phyloP scores from a whole-genome alignment of 2,797 vertebrate species.

The Aulostomus chinensis region DNA sequence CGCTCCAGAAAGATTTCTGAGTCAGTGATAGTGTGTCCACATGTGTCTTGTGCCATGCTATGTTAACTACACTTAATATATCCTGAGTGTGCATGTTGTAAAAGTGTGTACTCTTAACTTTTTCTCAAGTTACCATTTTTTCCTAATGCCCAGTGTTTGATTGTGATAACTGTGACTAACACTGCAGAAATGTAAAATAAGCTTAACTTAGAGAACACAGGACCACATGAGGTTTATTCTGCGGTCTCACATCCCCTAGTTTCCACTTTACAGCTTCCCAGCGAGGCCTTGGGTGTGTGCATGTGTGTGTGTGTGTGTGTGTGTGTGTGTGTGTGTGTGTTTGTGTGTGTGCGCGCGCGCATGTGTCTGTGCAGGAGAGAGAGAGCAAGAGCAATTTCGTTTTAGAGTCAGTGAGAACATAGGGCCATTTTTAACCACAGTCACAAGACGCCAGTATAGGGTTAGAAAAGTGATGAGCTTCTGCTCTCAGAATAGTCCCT shows the following conservation, averaged over 20 bases:
- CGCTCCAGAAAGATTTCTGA: slow-evolving; percentile 4
- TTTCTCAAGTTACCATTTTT: slow-evolving; percentile 16
- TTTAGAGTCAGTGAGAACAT: slow-evolving; percentile 62
- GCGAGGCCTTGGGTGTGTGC: slow-evolving; percentile 22
- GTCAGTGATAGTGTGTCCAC: slow-evolving; percentile 4
- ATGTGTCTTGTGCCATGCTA: slow-evolving; percentile 9
- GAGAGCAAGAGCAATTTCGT: slow-evolving; percentile 48
- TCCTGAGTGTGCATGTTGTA: slow-evolving; percentile 24
- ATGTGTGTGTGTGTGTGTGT: slow-evolving; percentile 10
- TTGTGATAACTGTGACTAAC: slow-evolving; percentile 24
- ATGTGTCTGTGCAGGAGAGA: too few species aligned
- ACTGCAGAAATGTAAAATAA: slow-evolving; percentile 29
- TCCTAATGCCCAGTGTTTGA: background rate
- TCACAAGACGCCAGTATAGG: slow-evolving; percentile 80
- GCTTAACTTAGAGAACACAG: slow-evolving; percentile 12
- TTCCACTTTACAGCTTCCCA: slow-evolving; percentile 44
- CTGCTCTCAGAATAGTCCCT: slow-evolving; percentile 79
- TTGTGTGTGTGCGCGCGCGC: too few species aligned
- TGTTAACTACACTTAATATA: slow-evolving; percentile 8
- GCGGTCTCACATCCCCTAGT: slow-evolving; percentile 29
- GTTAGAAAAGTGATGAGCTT: slow-evolving; percentile 78
- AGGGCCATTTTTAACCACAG: slow-evolving; percentile 74
- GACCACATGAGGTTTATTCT: slow-evolving; percentile 25
- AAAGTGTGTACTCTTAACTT: slow-evolving; percentile 8
- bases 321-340: slow-evolving; percentile 1